Base-by-base conservation (phyloP, 1,140 invertebrate species). In the Drosophila orena region DNA sequence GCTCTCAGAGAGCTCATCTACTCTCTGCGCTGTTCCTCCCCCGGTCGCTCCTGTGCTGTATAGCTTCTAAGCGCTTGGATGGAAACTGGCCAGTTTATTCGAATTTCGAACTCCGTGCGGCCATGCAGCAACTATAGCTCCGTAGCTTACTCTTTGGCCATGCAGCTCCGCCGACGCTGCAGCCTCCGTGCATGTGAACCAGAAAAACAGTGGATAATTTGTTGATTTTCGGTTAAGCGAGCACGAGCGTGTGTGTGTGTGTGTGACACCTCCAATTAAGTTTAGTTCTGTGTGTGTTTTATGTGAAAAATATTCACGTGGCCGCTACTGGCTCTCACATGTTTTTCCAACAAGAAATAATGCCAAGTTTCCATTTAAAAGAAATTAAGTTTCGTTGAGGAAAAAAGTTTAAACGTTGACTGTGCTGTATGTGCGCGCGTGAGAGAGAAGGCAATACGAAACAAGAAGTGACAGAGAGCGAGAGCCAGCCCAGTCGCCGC, bases 351-450 rank as follows among this genome's bases (percentile, higher is more conserved):
- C 43, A 57, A 80, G 71, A 72, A 69, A 69, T 2, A 44, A 56
- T 60, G 65, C 42, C 44, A 70, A 53, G 22, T 85, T 84, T 81
- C 60, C 56, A 81, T 77, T 70, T 77, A 86, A 88, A 83, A 77
- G 62, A 88, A 79, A 81, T 77, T 77, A 56, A 81, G 53, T 83
- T 86, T 77, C 40, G 64, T 57, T 86, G 81, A 80, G 79, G 55
- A 81, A 80, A 80, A 72, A 80, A 80, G 60, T 75, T 55, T 75
- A 50, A 64, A 73, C 44, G 66, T 64, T 53, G 61, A 24, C 27
- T 37, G 61, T 30, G 30, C 7, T 30, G 30, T 30, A 8, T 44
- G 46, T 30, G 46, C n/a, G 27, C 24, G 77, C 55, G 59, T 34
- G 53, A 46, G 64, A 35, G 65, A 61, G 50, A 40, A 38, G 37